Conservation (phyloP, 2,888 invertebrate genomes). For the Drosophila histrio region DNA sequence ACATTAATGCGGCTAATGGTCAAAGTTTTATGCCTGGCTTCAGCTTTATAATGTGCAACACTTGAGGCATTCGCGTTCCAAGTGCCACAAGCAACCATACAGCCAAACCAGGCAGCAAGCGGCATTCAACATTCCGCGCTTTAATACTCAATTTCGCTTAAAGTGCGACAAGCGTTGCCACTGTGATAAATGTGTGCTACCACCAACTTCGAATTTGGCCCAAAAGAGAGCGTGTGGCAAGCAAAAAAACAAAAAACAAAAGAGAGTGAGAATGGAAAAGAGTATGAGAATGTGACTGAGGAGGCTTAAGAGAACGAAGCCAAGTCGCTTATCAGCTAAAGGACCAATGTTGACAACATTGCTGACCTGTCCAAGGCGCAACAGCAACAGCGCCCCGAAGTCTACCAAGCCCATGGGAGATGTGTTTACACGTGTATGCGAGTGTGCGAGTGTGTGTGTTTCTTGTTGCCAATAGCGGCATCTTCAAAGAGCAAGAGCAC, state of each 20-base stretch:
- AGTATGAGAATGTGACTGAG: background rate
- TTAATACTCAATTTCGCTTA: slow-evolving; percentile 48
- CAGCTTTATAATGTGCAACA: slow-evolving; percentile 70
- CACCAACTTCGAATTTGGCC: background rate
- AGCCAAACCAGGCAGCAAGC: background rate
- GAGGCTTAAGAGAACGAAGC: slow-evolving; percentile 7
- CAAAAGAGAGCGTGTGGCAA: slow-evolving; percentile 8
- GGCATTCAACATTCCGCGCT: slow-evolving; percentile 15
- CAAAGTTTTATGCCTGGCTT: slow-evolving; percentile 73
- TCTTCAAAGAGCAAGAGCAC: slow-evolving; percentile 34
- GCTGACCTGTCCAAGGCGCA: slow-evolving; percentile 60
- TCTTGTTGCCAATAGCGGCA: slow-evolving; percentile 30
- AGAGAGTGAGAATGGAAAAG: background rate
- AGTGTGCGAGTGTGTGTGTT: background rate
- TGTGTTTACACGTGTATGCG: background rate
- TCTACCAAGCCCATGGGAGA: slow-evolving; percentile 26
- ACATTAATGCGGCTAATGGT: slow-evolving; percentile 75
- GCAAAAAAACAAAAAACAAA: background rate
- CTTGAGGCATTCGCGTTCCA: slow-evolving; percentile 54
- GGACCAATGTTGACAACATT: slow-evolving; percentile 54
- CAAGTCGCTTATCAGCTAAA: slow-evolving; percentile 42
- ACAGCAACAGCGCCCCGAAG: slow-evolving; percentile 55
- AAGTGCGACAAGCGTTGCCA: slow-evolving; percentile 39
- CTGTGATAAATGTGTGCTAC: slow-evolving; percentile 35
- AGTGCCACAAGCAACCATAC: slow-evolving; percentile 10